Evolutionary conservation across 2,888 invertebrate species (phyloP), one percentile per base, ranked within the genome.

Genomic region (Tipula confusa): DNA sequence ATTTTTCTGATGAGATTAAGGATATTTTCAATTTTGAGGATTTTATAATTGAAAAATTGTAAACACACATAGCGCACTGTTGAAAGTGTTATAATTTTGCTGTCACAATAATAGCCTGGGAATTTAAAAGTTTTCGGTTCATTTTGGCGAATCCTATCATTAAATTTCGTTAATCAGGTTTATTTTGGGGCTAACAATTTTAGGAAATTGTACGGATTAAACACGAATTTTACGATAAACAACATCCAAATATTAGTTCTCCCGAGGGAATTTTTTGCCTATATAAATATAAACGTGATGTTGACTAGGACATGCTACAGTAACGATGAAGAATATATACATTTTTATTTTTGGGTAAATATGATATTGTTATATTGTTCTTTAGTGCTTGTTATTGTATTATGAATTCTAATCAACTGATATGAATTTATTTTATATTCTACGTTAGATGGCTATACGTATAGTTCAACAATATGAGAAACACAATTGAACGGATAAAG

Each of bases 41-140:
- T 64, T 64, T 64, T 64, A 64, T 64, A 64, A 64, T 64, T 64
- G 64, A 64, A 24, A 64, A 64, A 64, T 64, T 64, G 2, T 64
- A 3, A 64, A n/a, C 43, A 24, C 24, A 6, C 11, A 24, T 64
- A 1, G 0, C 18, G 64, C 6, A 64, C 18, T 64, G 24, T n/a
- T 64, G 64, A 64, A 64, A 64, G 64, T 64, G 24, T 18, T 11
- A 18, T 9, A 18, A 64, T 64, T 64, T 64, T 64, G 3, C 24
- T 64, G 15, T 43, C n/a, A 43, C 5, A 5, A 15, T 5, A 43
- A 43, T 6, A 43, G 43, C 43, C 43, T 43, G 43, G 43, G 64
- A 24, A 24, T 24, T 43, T 15, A 24, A 43, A 15, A 43, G 43
- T 43, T 24, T 24, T 43, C 31, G 31, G 31, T 31, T 6, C 24